Conservation (phyloP, 2,797 vertebrate species). For the Thalassophryne amazonica region DNA sequence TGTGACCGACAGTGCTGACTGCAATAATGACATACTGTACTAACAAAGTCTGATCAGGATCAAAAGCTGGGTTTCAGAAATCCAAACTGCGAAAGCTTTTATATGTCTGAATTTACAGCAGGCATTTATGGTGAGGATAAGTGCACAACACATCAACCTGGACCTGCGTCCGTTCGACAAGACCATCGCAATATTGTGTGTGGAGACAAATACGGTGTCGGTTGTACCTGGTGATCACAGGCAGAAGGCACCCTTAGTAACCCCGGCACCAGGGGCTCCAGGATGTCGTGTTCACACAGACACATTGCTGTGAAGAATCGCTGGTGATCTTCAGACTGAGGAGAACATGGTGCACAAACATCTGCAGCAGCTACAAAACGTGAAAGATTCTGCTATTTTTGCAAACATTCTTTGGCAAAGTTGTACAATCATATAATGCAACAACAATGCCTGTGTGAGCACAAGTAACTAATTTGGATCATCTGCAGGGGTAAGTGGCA, state of each 20-base stretch:
- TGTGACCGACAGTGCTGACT: background rate
- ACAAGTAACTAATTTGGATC: slow-evolving; percentile 3
- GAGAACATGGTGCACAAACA: slow-evolving; percentile 22
- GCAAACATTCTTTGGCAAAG: slow-evolving; percentile 66
- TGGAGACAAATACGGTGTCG: slow-evolving; percentile 13
- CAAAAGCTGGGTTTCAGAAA: slow-evolving; percentile 18
- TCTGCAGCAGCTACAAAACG: slow-evolving; percentile 18
- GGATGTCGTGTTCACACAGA: slow-evolving; percentile 35
- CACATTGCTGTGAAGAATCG: slow-evolving; percentile 44
- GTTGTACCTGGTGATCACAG: slow-evolving; percentile 16
- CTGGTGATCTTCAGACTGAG: slow-evolving; percentile 57
- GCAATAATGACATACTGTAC: background rate
- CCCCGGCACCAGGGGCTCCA: slow-evolving; percentile 24
- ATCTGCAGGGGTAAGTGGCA: background rate
- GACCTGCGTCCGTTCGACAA: slow-evolving; percentile 39
- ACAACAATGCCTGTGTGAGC: slow-evolving; percentile 57
- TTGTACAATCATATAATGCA: slow-evolving; percentile 53
- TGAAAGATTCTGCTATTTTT: slow-evolving; percentile 15
- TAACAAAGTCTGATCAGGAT: slow-evolving; percentile 1
- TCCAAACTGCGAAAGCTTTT: slow-evolving; percentile 25
- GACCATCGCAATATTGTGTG: slow-evolving; percentile 31
- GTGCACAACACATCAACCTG: slow-evolving; percentile 56
- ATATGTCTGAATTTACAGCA: slow-evolving; percentile 40
- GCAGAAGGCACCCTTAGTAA: slow-evolving; percentile 58
- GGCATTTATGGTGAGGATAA: slow-evolving; percentile 65